Base-by-base conservation (phyloP, 2,888 invertebrate genomes). In the Crioceris asparagi region DNA sequence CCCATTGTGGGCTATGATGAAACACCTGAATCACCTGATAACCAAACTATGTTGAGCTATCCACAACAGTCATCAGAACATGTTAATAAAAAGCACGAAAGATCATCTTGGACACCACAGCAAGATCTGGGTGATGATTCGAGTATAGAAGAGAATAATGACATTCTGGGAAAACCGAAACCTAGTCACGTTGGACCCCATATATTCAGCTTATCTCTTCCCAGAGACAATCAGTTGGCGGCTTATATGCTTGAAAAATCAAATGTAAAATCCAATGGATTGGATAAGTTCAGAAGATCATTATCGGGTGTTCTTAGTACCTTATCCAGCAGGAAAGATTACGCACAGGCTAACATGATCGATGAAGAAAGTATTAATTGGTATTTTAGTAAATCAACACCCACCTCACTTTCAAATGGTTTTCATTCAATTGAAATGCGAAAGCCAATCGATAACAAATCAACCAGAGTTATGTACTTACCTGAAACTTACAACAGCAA, bases 331-430 rank as follows among this genome's bases (percentile, higher is more conserved):
- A 46, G 47, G 42, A 56, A 55, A 46, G 55, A 56, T 29, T 27
- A 6, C 6, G 38, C 44, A 16, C 50, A 54, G 34, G 39, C 50
- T 3, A 52, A 48, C 36, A 44, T 51, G 15, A 41, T 47, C 25
- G 53, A 54, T 38, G 57, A 59, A 36, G 53, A 57, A 32, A 76
- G 75, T 52, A 74, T 71, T 35, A 86, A 88, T 59, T 88, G 88
- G 88, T 75, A 86, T 51, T 61, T 88, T 19, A 83, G 84, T 39
- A 76, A 82, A 51, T 84, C 84, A 10, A 81, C 83, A 1, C 84
- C 84, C 2, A 84, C 79, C 58, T 83, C 83, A 0, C 61, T 85
- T 51, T 80, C 80, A 50, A 79, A 77, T 50, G 74, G 72, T 2
- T 59, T 62, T 17, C 60, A 59, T 47, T 62, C 63, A 3, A 48